A percentile compares a stretch with the other conserved stretches of the same genome.
Evolutionary conservation across 2,888 invertebrate genomes (phyloP).

Genomic region (Agrotis ipsilon): DNA sequence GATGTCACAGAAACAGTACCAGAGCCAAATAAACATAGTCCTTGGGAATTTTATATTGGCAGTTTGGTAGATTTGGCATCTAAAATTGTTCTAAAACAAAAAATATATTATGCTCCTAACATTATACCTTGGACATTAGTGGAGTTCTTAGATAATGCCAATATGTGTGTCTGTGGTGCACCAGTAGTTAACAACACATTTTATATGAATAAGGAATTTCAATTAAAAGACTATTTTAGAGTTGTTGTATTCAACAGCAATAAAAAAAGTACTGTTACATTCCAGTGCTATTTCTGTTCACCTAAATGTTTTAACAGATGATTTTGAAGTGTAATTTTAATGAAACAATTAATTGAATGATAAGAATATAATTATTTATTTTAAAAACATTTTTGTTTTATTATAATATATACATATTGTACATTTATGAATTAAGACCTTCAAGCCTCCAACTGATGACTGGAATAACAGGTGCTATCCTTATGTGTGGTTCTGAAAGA

Average conservation of each 20-base stretch:
- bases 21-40: conserved; percentile 58
- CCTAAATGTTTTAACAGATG: conserved; percentile 82
- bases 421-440: conserved; percentile 75
- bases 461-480: conserved; percentile 91
- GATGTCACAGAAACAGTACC: conserved; percentile 61
- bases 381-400: conserved; percentile 24
- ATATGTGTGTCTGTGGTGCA: conserved; percentile 92
- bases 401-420: conserved; percentile 27
- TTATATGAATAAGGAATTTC: conserved; percentile 78
- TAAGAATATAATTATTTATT: conserved; percentile 54
- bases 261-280: conserved; percentile 82
- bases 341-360: conserved; percentile 42
- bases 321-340: conserved; percentile 33
- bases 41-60: conserved; percentile 85
- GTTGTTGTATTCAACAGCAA: conserved; percentile 81
- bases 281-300: conserved; percentile 92
- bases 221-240: conserved; percentile 82
- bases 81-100: conserved; percentile 88
- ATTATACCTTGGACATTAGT: conserved; percentile 92
- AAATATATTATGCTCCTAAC: conserved; percentile 90
- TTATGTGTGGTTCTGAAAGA: conserved; percentile 91
- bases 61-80: conserved; percentile 91
- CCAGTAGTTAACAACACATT: conserved; percentile 81
- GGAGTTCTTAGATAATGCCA: conserved; percentile 91
- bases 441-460: conserved; percentile 91